Evolutionary conservation across 2,888 invertebrate genomes (phyloP), one percentile per base, ranked within the genome.

Genomic region (Diabrotica balteata): DNA sequence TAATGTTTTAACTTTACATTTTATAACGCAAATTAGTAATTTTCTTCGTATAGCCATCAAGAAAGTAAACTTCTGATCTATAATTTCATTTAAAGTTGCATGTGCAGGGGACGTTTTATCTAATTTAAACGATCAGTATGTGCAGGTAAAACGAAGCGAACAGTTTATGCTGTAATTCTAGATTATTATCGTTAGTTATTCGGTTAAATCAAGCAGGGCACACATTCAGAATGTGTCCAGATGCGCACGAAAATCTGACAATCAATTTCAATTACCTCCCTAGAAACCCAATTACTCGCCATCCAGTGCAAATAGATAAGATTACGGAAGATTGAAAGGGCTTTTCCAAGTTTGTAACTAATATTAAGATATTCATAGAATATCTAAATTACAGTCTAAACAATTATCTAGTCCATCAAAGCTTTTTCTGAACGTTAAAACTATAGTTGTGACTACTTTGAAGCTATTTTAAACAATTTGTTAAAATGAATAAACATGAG

Each of bases 241-340:
- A 63, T 43, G 49, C 44, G 63, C 63, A 63, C 63, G 63, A 55
- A 55, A 63, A 60, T 43, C 57, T 66, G 54, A 61, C 60, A 66
- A 66, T 59, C 60, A 60, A 55, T 66, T 66, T 49, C 60, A 60
- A 60, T 66, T 66, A 66, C 60, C 8, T 44, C 17, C 8, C 11
- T n/a, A n/a, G 22, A 22, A 60, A 64, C 64, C 45, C 64, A 57
- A 64, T 68, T 68, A 68, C 51, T 43, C 55, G 47, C 9, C 10
- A 47, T 47, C 47, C 47, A 47, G 10, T 10, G 9, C 47, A 47
- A 8, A 47, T 47, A 47, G 47, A 47, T 47, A 47, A 47, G 9
- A 47, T 47, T 47, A 32, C 32, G 32, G 32, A 32, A 32, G 32
- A 32, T 32, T 32, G 32, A 32, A 32, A 32, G 32, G 32, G 32